Evolutionary conservation across 2,113 vertebrate genomes (phyloP).

Genomic region (Callipepla squamata): DNA sequence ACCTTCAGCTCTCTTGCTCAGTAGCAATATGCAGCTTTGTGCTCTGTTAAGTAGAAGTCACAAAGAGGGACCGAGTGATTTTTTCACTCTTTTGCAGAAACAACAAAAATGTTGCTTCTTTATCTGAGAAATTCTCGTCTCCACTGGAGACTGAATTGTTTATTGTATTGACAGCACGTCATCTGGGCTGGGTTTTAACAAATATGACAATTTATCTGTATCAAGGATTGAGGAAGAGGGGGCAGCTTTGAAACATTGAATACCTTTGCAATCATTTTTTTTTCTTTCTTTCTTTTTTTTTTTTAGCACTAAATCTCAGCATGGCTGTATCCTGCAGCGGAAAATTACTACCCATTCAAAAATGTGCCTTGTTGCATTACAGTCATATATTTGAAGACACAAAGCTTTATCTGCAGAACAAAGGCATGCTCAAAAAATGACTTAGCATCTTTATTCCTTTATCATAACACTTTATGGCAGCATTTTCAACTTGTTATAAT

Average conservation of each 20-base stretch:
- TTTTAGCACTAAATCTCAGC: conserved; percentile 45
- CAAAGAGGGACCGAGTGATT: neutral
- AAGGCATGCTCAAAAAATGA: conserved; percentile 56
- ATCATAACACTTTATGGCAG: neutral
- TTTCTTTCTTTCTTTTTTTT: neutral
- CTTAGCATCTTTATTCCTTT: conserved; percentile 44
- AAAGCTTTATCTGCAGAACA: conserved; percentile 60
- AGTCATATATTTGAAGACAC: conserved; percentile 30
- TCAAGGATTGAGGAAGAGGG: neutral
- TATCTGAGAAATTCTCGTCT: conserved; percentile 51
- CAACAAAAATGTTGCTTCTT: conserved; percentile 26
- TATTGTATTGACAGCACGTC: conserved; percentile 62
- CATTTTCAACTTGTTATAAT: neutral
- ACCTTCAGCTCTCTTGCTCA: conserved; percentile 11
- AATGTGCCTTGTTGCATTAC: conserved; percentile 53
- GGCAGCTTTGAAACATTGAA: conserved; percentile 64
- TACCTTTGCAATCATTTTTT: conserved; percentile 47
- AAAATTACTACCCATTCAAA: conserved; percentile 51
- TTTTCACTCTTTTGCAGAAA: conserved; percentile 43
- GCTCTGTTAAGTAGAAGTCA: conserved; percentile 19
- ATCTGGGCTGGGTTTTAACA: conserved; percentile 70
- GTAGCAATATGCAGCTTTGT: neutral
- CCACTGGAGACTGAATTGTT: conserved; percentile 62
- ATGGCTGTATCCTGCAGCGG: conserved; percentile 53
- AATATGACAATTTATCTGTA: conserved; percentile 71